phyloP scores from a whole-genome alignment of 2,888 invertebrate genomes.

The Drosophila mayaguana region DNA sequence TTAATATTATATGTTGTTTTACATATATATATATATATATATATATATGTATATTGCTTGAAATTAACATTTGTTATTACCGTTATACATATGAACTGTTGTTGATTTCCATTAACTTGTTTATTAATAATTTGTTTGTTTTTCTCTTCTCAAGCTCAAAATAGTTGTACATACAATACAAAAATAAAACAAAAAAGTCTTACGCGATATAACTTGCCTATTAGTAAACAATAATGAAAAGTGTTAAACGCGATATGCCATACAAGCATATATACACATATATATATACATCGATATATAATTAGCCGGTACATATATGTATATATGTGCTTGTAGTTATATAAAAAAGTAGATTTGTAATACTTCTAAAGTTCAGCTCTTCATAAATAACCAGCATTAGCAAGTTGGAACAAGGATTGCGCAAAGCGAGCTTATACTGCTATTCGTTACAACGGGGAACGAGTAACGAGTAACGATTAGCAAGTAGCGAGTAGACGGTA shows the following conservation, averaged over 20 bases:
- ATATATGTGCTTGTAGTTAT: conserved; percentile 17
- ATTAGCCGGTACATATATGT: neutral
- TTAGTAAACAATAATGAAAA: conserved; percentile 73
- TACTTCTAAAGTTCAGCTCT: conserved; percentile 73
- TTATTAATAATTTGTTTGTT: conserved; percentile 19
- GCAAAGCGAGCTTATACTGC: conserved; percentile 16
- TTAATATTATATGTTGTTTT: conserved; percentile 19
- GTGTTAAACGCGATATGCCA: conserved; percentile 67
- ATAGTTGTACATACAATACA: conserved; percentile 33
- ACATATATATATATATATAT: conserved; percentile 20
- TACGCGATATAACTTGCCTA: conserved; percentile 64
- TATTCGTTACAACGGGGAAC: conserved; percentile 13
- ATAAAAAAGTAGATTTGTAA: conserved; percentile 58
- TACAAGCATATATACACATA: conserved; percentile 12
- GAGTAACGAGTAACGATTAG: conserved; percentile 18
- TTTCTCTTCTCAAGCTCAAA: conserved; percentile 11
- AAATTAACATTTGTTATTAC: conserved; percentile 44
- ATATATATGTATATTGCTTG: conserved; percentile 38
- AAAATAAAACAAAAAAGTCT: conserved; percentile 41
- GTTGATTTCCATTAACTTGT: neutral
- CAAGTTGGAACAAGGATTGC: conserved; percentile 30
- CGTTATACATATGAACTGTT: conserved; percentile 25
- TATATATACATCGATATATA: conserved; percentile 4
- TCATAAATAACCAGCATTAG: conserved; percentile 39
- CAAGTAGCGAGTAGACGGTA: conserved; percentile 22